Conservation (phyloP, 2,113 vertebrate species). For the Dasypus novemcinctus region DNA sequence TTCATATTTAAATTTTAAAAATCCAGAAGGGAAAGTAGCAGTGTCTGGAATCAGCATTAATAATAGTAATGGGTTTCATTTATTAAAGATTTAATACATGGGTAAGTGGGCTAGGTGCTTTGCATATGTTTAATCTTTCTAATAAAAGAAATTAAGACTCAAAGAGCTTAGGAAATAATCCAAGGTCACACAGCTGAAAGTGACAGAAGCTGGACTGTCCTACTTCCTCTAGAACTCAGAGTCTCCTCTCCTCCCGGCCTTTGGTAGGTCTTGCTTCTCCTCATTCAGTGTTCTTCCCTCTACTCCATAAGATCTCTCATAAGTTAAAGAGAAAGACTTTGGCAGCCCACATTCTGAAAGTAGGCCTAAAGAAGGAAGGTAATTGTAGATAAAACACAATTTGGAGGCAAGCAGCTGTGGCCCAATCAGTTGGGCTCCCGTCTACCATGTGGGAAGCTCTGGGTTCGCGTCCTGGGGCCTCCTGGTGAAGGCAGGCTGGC, state of each 20-base stretch:
- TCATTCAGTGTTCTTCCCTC: neutral
- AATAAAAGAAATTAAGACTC: neutral
- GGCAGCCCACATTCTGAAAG: neutral
- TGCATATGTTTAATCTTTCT: neutral
- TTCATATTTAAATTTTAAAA: neutral
- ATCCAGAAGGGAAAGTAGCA: neutral
- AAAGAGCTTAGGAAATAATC: neutral
- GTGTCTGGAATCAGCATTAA: neutral
- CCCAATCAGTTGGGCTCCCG: too few relatives aligned
- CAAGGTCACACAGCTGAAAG: neutral
- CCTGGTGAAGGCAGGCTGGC: too few relatives aligned
- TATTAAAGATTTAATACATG: neutral
- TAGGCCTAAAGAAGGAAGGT: neutral
- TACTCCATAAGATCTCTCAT: neutral
- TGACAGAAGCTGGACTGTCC: neutral
- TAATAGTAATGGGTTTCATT: neutral
- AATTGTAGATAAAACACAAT: neutral
- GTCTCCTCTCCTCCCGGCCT: neutral
- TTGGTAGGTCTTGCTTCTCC: too few relatives aligned
- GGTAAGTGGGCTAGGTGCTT: neutral
- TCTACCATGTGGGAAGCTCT: too few relatives aligned
- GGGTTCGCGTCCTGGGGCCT: too few relatives aligned
- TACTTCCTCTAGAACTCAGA: neutral
- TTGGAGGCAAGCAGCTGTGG: too few relatives aligned
- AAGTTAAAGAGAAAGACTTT: neutral